These are phyloP conservation scores for Orientallactaga bullata DNA, from an alignment of 2,113 vertebrate genomes.

Conservation along the genomic window DNA sequence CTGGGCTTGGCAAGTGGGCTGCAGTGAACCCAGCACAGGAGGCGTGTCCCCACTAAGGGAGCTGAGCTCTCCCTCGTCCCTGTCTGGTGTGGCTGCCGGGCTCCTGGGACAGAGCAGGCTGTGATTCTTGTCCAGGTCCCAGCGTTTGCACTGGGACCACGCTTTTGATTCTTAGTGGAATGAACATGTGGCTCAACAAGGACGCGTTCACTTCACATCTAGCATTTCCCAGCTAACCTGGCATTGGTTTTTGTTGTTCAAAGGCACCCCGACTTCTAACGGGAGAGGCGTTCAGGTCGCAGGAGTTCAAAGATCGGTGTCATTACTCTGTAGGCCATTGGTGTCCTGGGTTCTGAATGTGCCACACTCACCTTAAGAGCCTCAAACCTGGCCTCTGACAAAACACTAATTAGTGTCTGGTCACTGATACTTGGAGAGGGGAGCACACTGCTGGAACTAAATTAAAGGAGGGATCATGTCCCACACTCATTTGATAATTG, in stretches of 20 bases:
- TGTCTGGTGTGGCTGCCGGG: neutral
- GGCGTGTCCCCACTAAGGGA: neutral
- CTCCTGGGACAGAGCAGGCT: neutral
- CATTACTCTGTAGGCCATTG: neutral
- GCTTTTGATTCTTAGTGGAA: slow-evolving; percentile 36
- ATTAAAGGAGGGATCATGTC: neutral
- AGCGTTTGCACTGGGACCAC: neutral
- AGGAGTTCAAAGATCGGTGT: slow-evolving; percentile 11
- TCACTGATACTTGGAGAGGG: neutral
- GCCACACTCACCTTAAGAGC: neutral
- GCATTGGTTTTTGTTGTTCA: neutral
- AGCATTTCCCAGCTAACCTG: neutral
- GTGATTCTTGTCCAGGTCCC: neutral
- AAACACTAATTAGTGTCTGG: neutral
- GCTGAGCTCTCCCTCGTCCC: neutral
- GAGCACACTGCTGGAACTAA: neutral
- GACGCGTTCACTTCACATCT: neutral
- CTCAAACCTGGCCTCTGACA: neutral
- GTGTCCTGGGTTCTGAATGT: neutral
- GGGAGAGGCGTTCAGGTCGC: neutral
- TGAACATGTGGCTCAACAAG: slow-evolving; percentile 22
- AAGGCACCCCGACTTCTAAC: neutral
- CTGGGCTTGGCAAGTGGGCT: neutral
- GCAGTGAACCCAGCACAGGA: neutral
- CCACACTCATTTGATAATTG: neutral